Percentiles rank a stretch among this genome's conserved stretches.
Conservation (phyloP, 2,113 vertebrate species). For the Brachyhypopomus gauderio region DNA sequence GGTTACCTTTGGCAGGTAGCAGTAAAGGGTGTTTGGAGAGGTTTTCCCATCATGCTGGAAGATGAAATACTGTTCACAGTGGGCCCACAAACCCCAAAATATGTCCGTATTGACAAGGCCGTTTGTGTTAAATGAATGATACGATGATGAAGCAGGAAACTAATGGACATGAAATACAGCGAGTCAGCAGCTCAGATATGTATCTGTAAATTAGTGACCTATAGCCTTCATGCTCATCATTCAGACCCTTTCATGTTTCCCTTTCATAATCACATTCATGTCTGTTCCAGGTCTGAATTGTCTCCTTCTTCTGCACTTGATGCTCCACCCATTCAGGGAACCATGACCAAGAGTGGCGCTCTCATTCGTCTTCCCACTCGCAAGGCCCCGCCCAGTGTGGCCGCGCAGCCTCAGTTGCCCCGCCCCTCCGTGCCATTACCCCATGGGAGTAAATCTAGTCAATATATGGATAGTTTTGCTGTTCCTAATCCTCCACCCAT, state of each 20-base stretch:
- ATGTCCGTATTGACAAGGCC: conserved; percentile 30
- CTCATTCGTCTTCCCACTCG: conserved; percentile 17
- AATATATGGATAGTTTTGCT: conserved; percentile 48
- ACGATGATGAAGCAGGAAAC: conserved; percentile 23
- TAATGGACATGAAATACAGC: conserved; percentile 20
- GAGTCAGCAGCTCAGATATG: background rate
- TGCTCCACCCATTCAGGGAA: conserved; percentile 1
- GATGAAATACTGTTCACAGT: conserved; percentile 21
- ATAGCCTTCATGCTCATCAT: background rate
- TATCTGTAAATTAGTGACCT: background rate
- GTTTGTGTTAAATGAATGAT: conserved; percentile 37
- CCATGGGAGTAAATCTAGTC: conserved; percentile 29
- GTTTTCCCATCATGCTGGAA: background rate
- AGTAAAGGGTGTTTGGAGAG: conserved; percentile 1
- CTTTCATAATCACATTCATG: background rate
- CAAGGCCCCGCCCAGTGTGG: conserved; percentile 21
- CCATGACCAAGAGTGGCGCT: conserved; percentile 25
- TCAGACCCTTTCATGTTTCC: background rate
- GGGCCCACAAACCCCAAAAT: conserved; percentile 35
- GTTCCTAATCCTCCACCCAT: conserved; percentile 6
- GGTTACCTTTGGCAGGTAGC: conserved; percentile 15
- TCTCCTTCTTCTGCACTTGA: background rate
- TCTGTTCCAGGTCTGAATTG: conserved; percentile 45
- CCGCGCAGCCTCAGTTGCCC: conserved; percentile 31
- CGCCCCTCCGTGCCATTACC: conserved; percentile 40